Percentiles rank a stretch among this genome's conserved stretches.
Conservation (phyloP, 2,797 vertebrate genomes). For the Monodelphis domestica region DNA sequence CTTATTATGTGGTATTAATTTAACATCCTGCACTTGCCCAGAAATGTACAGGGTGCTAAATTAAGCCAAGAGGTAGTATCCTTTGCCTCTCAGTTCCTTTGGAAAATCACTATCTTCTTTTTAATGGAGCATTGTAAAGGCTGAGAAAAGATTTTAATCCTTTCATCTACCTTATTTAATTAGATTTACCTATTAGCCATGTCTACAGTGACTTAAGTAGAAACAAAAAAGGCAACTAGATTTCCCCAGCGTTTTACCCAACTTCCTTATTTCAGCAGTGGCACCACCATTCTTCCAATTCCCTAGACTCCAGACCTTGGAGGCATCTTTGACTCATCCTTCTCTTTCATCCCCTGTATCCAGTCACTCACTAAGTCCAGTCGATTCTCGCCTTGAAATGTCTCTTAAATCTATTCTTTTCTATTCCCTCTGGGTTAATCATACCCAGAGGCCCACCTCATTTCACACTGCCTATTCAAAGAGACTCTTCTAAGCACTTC, state of each 20-base stretch:
- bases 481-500: not conserved
- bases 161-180: not conserved
- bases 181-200: not conserved
- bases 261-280: not conserved
- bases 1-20: not conserved
- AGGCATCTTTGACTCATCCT: not conserved
- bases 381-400: not conserved
- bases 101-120: constrained; percentile 21
- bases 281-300: not conserved
- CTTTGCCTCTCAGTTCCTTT: not conserved
- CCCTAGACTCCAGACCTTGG: not conserved
- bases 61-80: constrained; percentile 11
- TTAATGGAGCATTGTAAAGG: not conserved
- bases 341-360: not conserved
- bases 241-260: not conserved
- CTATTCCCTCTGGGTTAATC: not conserved
- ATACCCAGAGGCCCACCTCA: not conserved
- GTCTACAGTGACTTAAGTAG: not conserved
- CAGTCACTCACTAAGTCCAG: not conserved
- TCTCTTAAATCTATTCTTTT: not conserved
- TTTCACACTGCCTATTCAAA: not conserved
- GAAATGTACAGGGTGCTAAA: constrained; percentile 13
- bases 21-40: not conserved
- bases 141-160: not conserved
- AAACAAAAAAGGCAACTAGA: not conserved